Conservation (phyloP, 1,140 invertebrate genomes). For the Euwallacea similis region DNA sequence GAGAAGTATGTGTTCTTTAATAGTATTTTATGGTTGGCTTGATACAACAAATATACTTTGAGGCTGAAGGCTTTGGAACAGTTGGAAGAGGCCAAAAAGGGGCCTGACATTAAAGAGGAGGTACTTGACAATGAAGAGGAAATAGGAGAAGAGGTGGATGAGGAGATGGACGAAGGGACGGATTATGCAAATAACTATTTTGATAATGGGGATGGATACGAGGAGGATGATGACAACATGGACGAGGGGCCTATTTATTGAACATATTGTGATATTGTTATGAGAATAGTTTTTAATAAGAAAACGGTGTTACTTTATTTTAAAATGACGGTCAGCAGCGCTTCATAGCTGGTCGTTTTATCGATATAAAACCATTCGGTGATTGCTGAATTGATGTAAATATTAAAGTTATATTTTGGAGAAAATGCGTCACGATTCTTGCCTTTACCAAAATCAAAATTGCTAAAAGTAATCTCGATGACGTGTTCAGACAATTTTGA, state of each 20-base stretch:
- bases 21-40: background rate
- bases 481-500: too few species aligned
- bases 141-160: constrained; percentile 62
- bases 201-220: constrained; percentile 83
- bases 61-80: constrained; percentile 60
- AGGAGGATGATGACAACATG: constrained; percentile 83
- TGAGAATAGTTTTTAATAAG: background rate
- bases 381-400: too few species aligned
- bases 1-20: constrained; percentile 40
- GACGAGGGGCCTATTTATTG: constrained; percentile 75
- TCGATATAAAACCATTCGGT: too few species aligned
- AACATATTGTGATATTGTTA: constrained; percentile 20
- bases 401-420: too few species aligned
- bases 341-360: too few species aligned
- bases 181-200: constrained; percentile 83
- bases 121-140: constrained; percentile 57
- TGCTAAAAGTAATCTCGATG: too few species aligned
- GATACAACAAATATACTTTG: constrained; percentile 5
- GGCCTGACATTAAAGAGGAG: constrained; percentile 56
- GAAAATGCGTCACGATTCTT: too few species aligned
- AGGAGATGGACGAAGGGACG: constrained; percentile 74
- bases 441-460: too few species aligned
- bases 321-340: too few species aligned
- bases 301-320: background rate
- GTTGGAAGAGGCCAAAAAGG: constrained; percentile 58